Conservation (phyloP, 2,797 vertebrate species). For the Scolopax rusticola region DNA sequence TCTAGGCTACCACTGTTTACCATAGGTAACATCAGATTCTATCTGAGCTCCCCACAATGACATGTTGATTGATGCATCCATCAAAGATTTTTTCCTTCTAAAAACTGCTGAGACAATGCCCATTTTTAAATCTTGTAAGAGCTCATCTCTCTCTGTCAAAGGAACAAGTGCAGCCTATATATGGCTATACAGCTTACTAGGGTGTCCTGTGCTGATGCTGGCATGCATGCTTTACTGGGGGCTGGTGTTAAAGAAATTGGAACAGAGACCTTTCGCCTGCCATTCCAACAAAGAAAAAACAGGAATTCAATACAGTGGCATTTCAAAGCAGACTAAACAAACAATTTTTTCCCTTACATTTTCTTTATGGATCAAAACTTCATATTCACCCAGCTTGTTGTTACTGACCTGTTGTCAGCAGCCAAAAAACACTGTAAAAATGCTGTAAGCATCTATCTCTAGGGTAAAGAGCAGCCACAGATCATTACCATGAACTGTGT, state of each 20-base stretch:
- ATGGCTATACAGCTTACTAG: neutral
- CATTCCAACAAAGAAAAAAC: neutral
- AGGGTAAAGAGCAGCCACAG: neutral
- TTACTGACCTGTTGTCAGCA: neutral
- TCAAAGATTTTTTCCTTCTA: neutral
- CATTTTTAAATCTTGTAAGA: conserved; percentile 8
- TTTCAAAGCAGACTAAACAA: conserved; percentile 22
- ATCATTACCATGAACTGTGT: neutral
- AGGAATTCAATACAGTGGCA: neutral
- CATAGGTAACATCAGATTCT: neutral
- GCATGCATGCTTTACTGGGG: neutral
- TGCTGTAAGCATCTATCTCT: neutral
- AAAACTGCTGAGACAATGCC: neutral
- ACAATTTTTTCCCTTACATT: neutral
- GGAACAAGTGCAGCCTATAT: neutral
- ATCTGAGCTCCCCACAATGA: neutral
- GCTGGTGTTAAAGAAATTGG: neutral
- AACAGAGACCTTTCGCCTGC: neutral
- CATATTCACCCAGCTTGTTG: neutral
- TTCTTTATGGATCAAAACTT: neutral
- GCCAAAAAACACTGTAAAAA: neutral
- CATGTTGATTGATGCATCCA: neutral
- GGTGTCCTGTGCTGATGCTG: neutral
- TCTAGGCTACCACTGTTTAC: neutral
- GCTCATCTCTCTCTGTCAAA: neutral